Conservation (phyloP, 2,113 vertebrate species). For the Myotis davidii region DNA sequence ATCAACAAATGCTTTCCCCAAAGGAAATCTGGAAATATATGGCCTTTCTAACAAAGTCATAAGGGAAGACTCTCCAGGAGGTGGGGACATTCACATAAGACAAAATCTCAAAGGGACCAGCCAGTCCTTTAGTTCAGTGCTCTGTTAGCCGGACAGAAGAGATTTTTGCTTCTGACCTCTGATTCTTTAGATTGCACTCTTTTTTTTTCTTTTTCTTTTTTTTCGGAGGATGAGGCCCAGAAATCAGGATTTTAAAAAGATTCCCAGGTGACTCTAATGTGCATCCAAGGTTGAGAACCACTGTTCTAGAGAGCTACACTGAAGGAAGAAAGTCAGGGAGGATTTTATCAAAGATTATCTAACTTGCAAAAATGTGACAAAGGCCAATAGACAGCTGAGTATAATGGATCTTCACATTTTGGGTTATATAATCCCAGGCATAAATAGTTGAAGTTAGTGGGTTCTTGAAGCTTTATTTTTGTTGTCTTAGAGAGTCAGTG, state of each 20-base stretch:
- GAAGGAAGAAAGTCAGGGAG: not conserved
- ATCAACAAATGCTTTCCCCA: constrained; percentile 56
- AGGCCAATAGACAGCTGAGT: not conserved
- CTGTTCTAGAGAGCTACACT: not conserved
- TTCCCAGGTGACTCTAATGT: no score
- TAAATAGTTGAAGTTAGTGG: not conserved
- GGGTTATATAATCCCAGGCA: not conserved
- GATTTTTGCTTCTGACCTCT: constrained; percentile 15
- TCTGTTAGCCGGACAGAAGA: not conserved
- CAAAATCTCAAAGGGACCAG: constrained; percentile 37
- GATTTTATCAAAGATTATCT: not conserved
- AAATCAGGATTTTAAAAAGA: no score
- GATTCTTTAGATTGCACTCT: not conserved
- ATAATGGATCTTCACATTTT: not conserved
- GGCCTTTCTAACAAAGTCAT: constrained; percentile 48
- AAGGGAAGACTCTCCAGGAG: constrained; percentile 22
- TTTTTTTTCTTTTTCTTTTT: not conserved
- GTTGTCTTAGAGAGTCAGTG: not conserved
- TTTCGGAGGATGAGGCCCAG: no score
- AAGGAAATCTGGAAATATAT: constrained; percentile 66
- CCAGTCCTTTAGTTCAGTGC: not conserved
- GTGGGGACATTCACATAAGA: constrained; percentile 49
- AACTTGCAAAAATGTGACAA: not conserved
- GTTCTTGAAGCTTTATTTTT: constrained; percentile 40
- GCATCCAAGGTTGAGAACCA: no score